phyloP scores from a whole-genome alignment of 2,113 vertebrate genomes.

The Tympanuchus pallidicinctus region DNA sequence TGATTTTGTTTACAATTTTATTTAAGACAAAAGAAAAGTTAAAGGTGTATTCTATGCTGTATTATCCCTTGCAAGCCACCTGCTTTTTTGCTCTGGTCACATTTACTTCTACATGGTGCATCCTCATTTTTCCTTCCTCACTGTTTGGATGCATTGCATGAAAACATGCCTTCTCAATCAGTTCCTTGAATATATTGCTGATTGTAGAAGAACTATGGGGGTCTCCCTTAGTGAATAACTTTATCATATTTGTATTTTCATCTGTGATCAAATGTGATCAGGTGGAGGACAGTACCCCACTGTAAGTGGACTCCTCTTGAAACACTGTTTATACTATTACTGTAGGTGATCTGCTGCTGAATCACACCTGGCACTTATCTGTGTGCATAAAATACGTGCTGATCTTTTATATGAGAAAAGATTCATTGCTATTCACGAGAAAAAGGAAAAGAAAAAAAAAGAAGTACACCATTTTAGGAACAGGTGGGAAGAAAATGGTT shows the following conservation, averaged over 20 bases:
- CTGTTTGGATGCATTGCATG: not conserved
- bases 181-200: conserved; percentile 43
- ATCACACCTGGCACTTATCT: not conserved
- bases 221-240: conserved; percentile 15
- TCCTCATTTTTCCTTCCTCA: not conserved
- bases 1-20: not conserved
- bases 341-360: conserved; percentile 39
- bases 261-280: conserved; percentile 13
- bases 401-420: conserved; percentile 42
- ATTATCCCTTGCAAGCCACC: not conserved
- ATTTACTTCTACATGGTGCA: not conserved
- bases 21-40: not conserved
- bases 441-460: not conserved
- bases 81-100: not conserved
- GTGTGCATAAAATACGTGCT: conserved; percentile 41
- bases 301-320: conserved; percentile 37
- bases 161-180: conserved; percentile 54
- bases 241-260: conserved; percentile 14
- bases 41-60: not conserved
- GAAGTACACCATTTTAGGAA: not conserved
- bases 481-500: not conserved
- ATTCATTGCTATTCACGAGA: not conserved
- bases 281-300: not conserved
- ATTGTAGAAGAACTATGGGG: conserved; percentile 15
- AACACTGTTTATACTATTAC: conserved; percentile 23